These are phyloP conservation scores for Corythornis madagascariensis DNA, from an alignment of 2,113 vertebrate genomes.

Conservation along the genomic window DNA sequence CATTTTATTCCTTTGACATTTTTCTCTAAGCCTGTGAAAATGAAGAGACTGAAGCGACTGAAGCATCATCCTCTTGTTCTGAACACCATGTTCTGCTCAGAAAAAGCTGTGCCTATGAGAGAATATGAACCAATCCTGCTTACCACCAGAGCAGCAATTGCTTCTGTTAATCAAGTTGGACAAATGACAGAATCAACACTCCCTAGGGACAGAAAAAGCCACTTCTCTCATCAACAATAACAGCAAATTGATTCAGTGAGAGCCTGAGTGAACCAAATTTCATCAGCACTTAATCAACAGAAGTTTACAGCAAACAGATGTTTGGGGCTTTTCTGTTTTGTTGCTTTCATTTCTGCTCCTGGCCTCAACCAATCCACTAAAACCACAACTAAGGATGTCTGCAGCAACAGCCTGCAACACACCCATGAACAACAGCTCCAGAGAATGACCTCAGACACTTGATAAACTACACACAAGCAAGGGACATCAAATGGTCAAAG, in stretches of 20 bases:
- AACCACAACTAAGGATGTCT: neutral
- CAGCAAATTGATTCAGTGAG: neutral
- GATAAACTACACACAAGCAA: neutral
- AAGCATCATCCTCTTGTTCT: neutral
- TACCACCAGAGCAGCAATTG: neutral
- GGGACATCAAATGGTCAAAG: neutral
- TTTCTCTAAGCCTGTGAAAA: constrained; percentile 12
- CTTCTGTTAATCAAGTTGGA: neutral
- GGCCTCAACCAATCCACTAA: neutral
- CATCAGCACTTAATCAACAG: neutral
- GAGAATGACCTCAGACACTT: neutral
- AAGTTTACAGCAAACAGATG: neutral
- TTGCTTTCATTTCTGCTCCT: neutral
- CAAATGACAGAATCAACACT: neutral
- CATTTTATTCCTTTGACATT: constrained; percentile 19
- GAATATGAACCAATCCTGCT: neutral
- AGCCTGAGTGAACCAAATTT: neutral
- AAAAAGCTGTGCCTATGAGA: neutral
- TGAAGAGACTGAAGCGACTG: neutral
- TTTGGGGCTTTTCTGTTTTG: neutral
- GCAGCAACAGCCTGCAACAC: neutral
- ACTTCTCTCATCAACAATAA: neutral
- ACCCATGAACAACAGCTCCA: neutral
- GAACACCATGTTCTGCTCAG: constrained; percentile 9
- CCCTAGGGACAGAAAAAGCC: neutral